Conservation (phyloP, 1,140 invertebrate genomes). For the Leptinotarsa lineolata region DNA sequence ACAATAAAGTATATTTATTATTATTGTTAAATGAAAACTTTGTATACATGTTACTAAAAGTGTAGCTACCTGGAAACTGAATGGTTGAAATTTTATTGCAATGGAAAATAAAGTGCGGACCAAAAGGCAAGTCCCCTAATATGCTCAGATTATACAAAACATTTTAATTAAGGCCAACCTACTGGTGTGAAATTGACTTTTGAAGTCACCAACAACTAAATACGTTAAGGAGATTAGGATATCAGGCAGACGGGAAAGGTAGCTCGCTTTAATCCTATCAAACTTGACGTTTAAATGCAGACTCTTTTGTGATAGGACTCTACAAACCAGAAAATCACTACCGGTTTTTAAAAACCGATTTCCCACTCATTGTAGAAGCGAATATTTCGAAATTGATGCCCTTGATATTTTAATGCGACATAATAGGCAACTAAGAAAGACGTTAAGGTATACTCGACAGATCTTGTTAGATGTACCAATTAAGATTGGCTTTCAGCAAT, state of each 20-base stretch:
- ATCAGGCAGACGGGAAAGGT: slow-evolving; percentile 28
- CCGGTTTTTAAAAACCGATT: slow-evolving; percentile 41
- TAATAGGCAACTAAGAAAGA: slow-evolving; percentile 22
- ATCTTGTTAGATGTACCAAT: slow-evolving; percentile 2
- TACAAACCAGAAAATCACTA: slow-evolving; percentile 33
- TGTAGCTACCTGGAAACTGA: too few relatives aligned
- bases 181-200: slow-evolving; percentile 32
- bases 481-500: background rate
- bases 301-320: slow-evolving; percentile 34
- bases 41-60: too few relatives aligned
- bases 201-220: slow-evolving; percentile 39
- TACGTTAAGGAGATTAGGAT: slow-evolving; percentile 41
- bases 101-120: background rate
- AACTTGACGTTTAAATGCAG: slow-evolving; percentile 41
- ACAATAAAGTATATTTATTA: too few relatives aligned
- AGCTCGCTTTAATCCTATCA: slow-evolving; percentile 40
- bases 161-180: slow-evolving; percentile 21
- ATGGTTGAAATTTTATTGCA: background rate
- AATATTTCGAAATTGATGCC: slow-evolving; percentile 9
- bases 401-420: slow-evolving; percentile 39
- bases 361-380: slow-evolving; percentile 33
- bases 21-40: too few relatives aligned
- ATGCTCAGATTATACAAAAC: slow-evolving; percentile 4
- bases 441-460: slow-evolving; percentile 19
- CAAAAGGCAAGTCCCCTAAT: background rate